Evolutionary conservation across 2,797 vertebrate species (phyloP).

Genomic region (Megalops cyprinoides): DNA sequence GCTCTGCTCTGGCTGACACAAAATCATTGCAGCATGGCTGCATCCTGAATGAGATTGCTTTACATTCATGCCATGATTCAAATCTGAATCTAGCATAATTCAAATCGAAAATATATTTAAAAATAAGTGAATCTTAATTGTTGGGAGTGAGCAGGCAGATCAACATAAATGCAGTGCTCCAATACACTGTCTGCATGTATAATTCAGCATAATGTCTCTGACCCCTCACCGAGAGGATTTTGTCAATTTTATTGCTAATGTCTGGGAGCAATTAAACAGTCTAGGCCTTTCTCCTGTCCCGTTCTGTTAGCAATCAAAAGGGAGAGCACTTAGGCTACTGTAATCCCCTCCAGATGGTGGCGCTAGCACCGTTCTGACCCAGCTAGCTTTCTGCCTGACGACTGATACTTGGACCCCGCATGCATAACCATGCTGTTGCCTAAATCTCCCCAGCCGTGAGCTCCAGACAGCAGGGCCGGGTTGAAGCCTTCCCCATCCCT

Average conservation of each 20-base stretch:
- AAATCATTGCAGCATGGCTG: background rate
- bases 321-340: conserved; percentile 7
- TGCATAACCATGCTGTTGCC: background rate
- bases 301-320: conserved; percentile 11
- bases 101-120: conserved; percentile 10
- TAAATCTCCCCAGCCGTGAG: conserved; percentile 13
- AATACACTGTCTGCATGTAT: conserved; percentile 63
- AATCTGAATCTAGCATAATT: background rate
- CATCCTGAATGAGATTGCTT: conserved; percentile 20
- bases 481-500: conserved; percentile 18
- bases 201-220: conserved; percentile 68
- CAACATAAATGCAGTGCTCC: conserved; percentile 32
- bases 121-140: conserved; percentile 25
- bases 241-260: conserved; percentile 51
- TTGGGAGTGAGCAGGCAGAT: conserved; percentile 50
- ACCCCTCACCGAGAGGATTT: conserved; percentile 58
- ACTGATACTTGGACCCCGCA: background rate
- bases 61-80: conserved; percentile 14
- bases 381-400: background rate
- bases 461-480: conserved; percentile 7
- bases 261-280: conserved; percentile 63
- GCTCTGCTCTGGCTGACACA: background rate
- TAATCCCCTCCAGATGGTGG: conserved; percentile 27
- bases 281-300: conserved; percentile 13
- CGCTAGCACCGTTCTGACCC: conserved; percentile 12